Base-by-base conservation (phyloP, 2,888 invertebrate genomes). In the Trachelus troglodyta region DNA sequence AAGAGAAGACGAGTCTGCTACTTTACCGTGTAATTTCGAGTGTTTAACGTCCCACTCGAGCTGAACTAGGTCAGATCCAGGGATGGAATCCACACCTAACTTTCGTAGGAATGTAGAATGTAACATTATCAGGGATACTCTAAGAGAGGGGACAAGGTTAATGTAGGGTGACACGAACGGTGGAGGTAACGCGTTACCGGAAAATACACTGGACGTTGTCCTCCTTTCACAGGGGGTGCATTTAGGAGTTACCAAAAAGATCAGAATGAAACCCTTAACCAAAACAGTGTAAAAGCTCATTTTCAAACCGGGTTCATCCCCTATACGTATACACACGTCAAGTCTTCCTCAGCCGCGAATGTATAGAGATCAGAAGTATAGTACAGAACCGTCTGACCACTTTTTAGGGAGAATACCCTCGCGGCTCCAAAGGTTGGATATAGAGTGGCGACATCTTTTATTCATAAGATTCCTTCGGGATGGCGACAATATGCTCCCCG, bases 21-120 rank as follows among this genome's bases (percentile, higher is more conserved):
- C 71, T 71, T 33, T 33, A 33, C 33, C 71, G 71, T 71, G 71
- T 71, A 71, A 71, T 71, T 71, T 71, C 71, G 31, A 71, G 71
- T 71, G 33, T 71, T 71, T 71, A 71, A 33, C 71, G 71, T n/a
- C 31, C 33, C 15, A 71, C 71, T 33, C 23, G 56, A 56, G 56
- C 23, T 56, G 56, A 56, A 56, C 56, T 56, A 56, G 56, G 56
- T 23, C 56, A 56, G 56, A 23, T 56, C 56, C 56, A 56, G 23
- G 56, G 23, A 23, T 9, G 56, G 56, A 56, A 56, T 56, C 23
- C 9, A 56, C 56, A 23, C 56, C 56, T 23, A 56, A 23, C 56
- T 23, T 56, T 23, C 56, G 9, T 56, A 1, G 56, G 56, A 56
- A 56, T 56, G 56, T 56, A 23, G 56, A 56, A 56, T 15, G 40